These are phyloP conservation scores for Peromyscus aztecus DNA, from an alignment of 2,797 vertebrate species.

Conservation along the genomic window DNA sequence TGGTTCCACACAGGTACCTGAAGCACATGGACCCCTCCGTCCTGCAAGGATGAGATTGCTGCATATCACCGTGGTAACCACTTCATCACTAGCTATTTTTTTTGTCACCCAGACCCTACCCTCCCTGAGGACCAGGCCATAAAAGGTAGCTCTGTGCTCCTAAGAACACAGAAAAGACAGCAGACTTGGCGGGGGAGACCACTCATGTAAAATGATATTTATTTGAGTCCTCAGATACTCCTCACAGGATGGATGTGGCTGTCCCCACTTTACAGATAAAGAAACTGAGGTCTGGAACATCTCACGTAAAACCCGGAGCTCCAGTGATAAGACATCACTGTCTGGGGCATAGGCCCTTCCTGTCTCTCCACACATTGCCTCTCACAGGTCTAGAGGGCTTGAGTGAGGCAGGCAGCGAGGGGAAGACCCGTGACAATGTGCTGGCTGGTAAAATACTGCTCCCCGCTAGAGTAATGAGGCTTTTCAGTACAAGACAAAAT, in stretches of 20 bases:
- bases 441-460: not conserved
- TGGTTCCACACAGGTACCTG: conserved; percentile 93
- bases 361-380: not conserved
- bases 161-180: not conserved
- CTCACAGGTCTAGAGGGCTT: not conserved
- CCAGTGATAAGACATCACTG: not conserved
- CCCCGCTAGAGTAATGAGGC: not conserved
- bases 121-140: not conserved
- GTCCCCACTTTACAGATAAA: not conserved
- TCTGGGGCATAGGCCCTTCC: not conserved
- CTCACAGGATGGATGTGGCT: too few species aligned
- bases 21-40: conserved; percentile 90
- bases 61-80: not conserved
- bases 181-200: not conserved
- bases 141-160: not conserved
- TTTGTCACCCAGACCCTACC: not conserved
- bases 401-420: not conserved
- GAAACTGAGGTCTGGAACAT: not conserved
- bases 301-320: not conserved
- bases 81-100: not conserved
- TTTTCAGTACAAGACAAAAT: not conserved
- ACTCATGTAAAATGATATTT: too few species aligned
- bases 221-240: not conserved
- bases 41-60: conserved; percentile 86
- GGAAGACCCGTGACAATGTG: too few species aligned